phyloP scores from a whole-genome alignment of 2,113 vertebrate genomes.

The Brachyistius frenatus region DNA sequence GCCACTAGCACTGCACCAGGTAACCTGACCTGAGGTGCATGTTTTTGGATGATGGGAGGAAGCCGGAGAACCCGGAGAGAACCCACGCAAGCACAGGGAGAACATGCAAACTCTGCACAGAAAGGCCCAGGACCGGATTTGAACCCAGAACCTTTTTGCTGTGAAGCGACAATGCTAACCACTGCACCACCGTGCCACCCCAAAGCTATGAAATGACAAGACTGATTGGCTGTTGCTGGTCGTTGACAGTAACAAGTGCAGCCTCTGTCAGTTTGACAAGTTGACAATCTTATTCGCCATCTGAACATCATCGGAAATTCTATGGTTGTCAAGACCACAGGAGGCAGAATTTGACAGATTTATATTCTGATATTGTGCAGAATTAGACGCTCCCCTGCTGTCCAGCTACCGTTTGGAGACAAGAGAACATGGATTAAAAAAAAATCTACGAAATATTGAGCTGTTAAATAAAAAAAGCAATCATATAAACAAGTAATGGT shows the following conservation, averaged over 20 bases:
- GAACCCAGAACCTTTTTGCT: no score
- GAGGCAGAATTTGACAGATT: neutral
- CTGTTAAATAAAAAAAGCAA: neutral
- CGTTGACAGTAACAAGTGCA: constrained; percentile 7
- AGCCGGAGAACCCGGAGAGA: no score
- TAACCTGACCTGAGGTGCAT: no score
- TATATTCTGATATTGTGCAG: neutral
- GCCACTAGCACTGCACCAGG: no score
- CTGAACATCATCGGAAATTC: constrained; percentile 12
- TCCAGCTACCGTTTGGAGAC: neutral
- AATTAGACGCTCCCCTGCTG: neutral
- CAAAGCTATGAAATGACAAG: constrained; percentile 9
- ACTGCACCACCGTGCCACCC: no score
- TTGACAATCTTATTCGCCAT: constrained; percentile 25
- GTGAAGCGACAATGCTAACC: no score
- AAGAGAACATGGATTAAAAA: neutral
- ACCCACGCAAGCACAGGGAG: no score
- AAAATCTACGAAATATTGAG: neutral
- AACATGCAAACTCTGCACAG: no score
- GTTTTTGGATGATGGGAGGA: no score
- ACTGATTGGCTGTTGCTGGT: constrained; percentile 17
- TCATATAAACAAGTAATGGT: no score
- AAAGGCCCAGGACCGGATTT: no score
- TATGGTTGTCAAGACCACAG: neutral
- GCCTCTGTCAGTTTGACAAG: constrained; percentile 38